These are phyloP conservation scores for Pammene aurita DNA, from an alignment of 2,888 invertebrate genomes.

Conservation along the genomic window DNA sequence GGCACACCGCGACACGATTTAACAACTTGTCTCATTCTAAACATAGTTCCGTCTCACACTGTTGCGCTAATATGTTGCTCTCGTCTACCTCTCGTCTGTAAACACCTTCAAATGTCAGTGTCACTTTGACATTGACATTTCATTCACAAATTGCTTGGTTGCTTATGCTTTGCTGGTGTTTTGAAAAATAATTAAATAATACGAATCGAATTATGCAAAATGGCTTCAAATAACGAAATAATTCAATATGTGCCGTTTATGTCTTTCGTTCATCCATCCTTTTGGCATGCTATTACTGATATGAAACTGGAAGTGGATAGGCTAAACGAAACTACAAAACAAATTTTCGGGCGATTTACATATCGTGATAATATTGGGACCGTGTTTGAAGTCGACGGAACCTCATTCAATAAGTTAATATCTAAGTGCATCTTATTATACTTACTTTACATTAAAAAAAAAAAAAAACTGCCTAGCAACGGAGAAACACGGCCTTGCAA, in stretches of 20 bases:
- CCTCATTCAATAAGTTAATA: slow-evolving; percentile 91
- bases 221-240: slow-evolving; percentile 51
- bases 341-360: slow-evolving; percentile 90
- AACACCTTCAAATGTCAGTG: too few species aligned
- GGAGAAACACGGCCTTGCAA: too few species aligned
- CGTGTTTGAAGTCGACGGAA: slow-evolving; percentile 91
- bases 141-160: background rate
- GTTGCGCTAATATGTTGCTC: too few species aligned
- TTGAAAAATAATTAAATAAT: slow-evolving; percentile 10
- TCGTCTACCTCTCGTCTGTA: too few species aligned
- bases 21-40: too few species aligned
- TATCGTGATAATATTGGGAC: slow-evolving; percentile 85
- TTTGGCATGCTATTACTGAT: slow-evolving; percentile 96
- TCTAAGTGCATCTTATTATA: background rate
- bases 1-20: too few species aligned
- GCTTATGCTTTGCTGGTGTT: too few species aligned
- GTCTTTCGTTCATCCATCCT: slow-evolving; percentile 92
- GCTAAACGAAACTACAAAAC: slow-evolving; percentile 89
- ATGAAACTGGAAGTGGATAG: slow-evolving; percentile 95
- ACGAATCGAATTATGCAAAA: background rate
- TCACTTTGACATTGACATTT: background rate
- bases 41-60: too few species aligned
- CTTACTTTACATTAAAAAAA: too few species aligned
- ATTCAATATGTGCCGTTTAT: slow-evolving; percentile 89
- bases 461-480: too few species aligned